Base-by-base conservation (phyloP, 2,888 invertebrate species). In the Macropis europaea region DNA sequence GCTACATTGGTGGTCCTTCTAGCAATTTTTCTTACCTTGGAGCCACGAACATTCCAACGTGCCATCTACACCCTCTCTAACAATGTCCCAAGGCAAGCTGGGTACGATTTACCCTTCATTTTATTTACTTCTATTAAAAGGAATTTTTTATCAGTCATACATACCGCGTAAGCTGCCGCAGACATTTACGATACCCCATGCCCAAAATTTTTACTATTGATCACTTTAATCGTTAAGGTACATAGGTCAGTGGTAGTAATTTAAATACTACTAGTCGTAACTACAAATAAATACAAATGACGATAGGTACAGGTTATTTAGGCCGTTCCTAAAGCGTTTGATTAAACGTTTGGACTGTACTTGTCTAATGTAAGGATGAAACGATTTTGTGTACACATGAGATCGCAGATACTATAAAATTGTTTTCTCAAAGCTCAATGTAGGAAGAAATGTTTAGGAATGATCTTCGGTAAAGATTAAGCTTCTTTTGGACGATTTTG, bases 21-120 rank as follows among this genome's bases (percentile, higher is more conserved):
- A 81, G 89, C 89, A 81, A 82, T 89, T 82, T 84, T 87, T 84
- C 83, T 89, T 87, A 83, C 84, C 82, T 78, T 88, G 89, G 89
- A 89, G 81, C 88, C 88, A 79, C 85, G 82, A 82, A 83, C 80
- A 77, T 83, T 88, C 76, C 82, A 84, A 75, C 86, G 82, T 78
- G 84, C 82, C 83, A 82, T 85, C 85, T 82, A 81, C 84, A 83
- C 84, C 78, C 82, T 87, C 81, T 86, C 88, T 86, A 88, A 87
- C 85, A 83, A 86, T 85, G 82, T 84, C 86, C 84, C 87, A 79
- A 85, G 84, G 85, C 87, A 88, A 85, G 74, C 88, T 85, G 88
- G 88, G 89, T 89, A 89, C 87, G 89, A 87, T 66, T 73, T 79
- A 78, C 79, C 76, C 79, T 76, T 76, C 64, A 79, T 79, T 82